Conservation (phyloP, 2,888 invertebrate species). For the Agriopis marginaria region DNA sequence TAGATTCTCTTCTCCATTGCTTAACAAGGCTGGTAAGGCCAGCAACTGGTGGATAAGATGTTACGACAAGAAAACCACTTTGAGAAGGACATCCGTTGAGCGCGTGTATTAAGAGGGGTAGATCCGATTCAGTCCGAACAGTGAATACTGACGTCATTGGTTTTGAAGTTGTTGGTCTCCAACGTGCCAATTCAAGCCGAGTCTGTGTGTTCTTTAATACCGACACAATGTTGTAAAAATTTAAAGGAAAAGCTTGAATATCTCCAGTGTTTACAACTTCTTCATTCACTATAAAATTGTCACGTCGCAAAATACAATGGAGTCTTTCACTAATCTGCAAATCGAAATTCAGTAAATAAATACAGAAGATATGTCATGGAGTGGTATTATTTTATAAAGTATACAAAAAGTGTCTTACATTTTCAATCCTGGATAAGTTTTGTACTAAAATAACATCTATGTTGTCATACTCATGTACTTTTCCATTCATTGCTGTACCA, state of each 20-base stretch:
- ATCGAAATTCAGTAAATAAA: neutral
- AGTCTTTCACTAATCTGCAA: neutral
- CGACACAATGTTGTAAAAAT: slow-evolving; percentile 8
- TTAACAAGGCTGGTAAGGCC: slow-evolving; percentile 49
- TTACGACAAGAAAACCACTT: slow-evolving; percentile 47
- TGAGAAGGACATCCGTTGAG: slow-evolving; percentile 35
- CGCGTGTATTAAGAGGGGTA: slow-evolving; percentile 41
- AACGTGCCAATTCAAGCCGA: slow-evolving; percentile 1
- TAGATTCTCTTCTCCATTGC: slow-evolving; percentile 48
- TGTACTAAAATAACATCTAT: slow-evolving; percentile 45
- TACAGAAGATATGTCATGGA: neutral
- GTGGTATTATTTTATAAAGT: too few relatives aligned
- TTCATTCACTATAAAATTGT: slow-evolving; percentile 11
- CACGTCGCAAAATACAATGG: neutral
- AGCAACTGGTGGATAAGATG: slow-evolving; percentile 48
- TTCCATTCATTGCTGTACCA: neutral
- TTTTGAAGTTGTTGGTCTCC: neutral
- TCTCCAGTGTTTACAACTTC: neutral
- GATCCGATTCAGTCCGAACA: slow-evolving; percentile 34
- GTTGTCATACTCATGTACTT: neutral
- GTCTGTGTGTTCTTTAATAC: neutral
- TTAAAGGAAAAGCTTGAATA: neutral
- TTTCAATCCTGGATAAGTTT: slow-evolving; percentile 43
- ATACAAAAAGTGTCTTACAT: slow-evolving; percentile 33
- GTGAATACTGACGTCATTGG: neutral